Evolutionary conservation across 2,888 invertebrate genomes (phyloP).

Genomic region (Cyrtodaria siliqua): DNA sequence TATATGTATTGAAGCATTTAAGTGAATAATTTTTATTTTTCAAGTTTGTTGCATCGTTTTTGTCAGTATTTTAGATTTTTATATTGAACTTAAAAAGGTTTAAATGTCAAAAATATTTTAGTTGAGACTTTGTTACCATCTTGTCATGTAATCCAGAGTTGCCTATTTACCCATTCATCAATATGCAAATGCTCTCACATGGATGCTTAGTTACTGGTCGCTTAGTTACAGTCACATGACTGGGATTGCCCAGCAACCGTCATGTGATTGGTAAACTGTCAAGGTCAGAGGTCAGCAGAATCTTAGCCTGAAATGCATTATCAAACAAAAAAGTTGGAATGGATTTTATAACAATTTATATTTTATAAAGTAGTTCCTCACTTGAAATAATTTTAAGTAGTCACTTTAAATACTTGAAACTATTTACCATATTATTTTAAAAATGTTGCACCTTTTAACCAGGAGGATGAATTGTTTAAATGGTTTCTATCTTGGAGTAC

Average conservation of each 20-base stretch:
- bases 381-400: too few relatives aligned
- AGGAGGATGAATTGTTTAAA: too few relatives aligned
- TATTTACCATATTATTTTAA: too few relatives aligned
- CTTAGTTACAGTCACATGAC: too few relatives aligned
- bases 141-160: slow-evolving; percentile 34
- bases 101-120: neutral
- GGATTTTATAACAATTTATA: too few relatives aligned
- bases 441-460: too few relatives aligned
- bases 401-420: too few relatives aligned
- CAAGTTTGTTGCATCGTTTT: neutral
- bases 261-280: slow-evolving; percentile 14
- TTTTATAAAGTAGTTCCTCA: too few relatives aligned
- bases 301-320: neutral
- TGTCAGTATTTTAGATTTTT: neutral
- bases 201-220: too few relatives aligned
- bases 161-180: slow-evolving; percentile 36
- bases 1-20: neutral
- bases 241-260: too few relatives aligned
- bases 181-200: slow-evolving; percentile 27
- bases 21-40: neutral
- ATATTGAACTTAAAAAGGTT: neutral
- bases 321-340: too few relatives aligned
- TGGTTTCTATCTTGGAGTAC: too few relatives aligned
- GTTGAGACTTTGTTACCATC: neutral
- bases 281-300: slow-evolving; percentile 21